Conservation (phyloP, 2,797 vertebrate genomes). For the Buceros bicornis region DNA sequence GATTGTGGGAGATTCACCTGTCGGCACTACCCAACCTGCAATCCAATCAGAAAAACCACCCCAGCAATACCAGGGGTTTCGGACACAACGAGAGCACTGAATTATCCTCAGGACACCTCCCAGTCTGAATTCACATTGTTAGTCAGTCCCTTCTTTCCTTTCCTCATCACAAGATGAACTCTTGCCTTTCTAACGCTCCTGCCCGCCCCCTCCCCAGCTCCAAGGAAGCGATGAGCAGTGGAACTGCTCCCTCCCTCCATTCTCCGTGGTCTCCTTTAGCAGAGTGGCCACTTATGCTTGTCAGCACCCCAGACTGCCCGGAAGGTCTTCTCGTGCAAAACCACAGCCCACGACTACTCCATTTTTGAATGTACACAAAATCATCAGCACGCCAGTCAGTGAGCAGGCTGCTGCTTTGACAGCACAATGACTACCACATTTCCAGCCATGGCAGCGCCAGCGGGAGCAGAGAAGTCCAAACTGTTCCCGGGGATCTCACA, state of each 20-base stretch:
- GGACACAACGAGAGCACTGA: neutral
- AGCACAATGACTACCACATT: neutral
- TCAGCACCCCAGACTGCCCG: neutral
- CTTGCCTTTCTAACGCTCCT: neutral
- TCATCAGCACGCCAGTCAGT: too few species aligned
- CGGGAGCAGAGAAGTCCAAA: neutral
- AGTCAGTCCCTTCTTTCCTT: neutral
- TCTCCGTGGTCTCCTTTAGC: too few species aligned
- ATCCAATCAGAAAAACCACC: neutral
- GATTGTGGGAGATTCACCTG: neutral
- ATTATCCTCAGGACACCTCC: neutral
- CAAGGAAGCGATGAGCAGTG: too few species aligned
- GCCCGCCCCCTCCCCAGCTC: neutral
- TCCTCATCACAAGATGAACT: neutral
- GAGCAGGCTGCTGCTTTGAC: too few species aligned
- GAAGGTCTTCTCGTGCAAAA: neutral
- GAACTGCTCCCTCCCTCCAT: too few species aligned
- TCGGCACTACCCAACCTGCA: neutral
- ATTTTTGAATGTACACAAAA: neutral
- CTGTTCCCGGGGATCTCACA: neutral
- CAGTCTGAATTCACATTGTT: neutral
- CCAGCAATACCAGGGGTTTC: neutral
- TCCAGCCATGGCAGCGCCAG: rapidly evolving
- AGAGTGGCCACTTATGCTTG: neutral
- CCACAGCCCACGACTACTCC: rapidly evolving